These are phyloP conservation scores for Drosophila austrosaltans DNA, from an alignment of 2,888 invertebrate species.

Conservation along the genomic window DNA sequence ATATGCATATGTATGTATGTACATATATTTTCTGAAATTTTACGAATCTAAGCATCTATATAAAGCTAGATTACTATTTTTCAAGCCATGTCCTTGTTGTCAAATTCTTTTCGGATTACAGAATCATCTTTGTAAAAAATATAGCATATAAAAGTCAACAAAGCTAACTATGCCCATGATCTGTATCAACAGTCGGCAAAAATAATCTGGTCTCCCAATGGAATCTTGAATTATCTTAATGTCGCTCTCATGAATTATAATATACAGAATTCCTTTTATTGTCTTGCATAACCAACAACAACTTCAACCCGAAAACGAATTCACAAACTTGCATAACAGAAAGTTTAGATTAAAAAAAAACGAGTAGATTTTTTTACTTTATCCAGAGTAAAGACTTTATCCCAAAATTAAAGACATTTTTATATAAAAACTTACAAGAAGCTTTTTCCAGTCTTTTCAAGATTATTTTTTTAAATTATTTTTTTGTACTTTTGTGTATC, in stretches of 20 bases:
- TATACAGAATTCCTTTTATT: neutral
- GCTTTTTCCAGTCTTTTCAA: neutral
- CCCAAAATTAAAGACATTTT: neutral
- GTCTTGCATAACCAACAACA: constrained; percentile 4
- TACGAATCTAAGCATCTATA: neutral
- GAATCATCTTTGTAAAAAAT: neutral
- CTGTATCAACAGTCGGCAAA: no score
- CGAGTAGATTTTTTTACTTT: neutral
- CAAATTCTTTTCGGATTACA: neutral
- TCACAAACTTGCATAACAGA: neutral
- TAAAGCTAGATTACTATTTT: neutral
- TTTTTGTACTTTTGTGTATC: neutral
- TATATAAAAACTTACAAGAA: neutral
- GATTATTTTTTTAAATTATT: neutral
- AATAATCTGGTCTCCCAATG: no score
- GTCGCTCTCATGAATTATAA: neutral
- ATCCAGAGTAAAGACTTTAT: neutral
- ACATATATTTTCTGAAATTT: neutral
- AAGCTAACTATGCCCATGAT: no score
- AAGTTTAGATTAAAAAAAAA: neutral
- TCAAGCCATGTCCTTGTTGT: neutral
- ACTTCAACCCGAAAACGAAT: neutral
- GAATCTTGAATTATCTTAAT: no score
- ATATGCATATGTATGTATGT: neutral
- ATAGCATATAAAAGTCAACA: no score